Base-by-base conservation (phyloP, 2,113 vertebrate species). In the Melanerpes formicivorus region DNA sequence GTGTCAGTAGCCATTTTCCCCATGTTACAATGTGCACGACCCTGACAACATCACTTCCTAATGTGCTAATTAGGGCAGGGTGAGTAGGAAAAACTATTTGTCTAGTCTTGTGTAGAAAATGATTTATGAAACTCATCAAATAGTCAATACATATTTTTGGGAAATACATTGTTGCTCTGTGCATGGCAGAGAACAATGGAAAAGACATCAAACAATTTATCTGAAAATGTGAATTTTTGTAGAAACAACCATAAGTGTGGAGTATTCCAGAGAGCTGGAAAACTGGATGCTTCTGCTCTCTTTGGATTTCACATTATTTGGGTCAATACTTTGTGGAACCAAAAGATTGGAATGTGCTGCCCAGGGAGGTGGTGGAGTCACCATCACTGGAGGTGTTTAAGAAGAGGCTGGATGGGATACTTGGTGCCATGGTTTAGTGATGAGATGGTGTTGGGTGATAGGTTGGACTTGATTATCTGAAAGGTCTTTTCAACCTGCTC, bases 1-100 rank as follows among this genome's bases (percentile, higher is more conserved):
- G 32, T 96, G 95, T 97, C 96, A 97, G 88, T 56, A 90, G 59
- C 60, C 56, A 93, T 96, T 96, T 88, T 75, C 67, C 27, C 87
- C 50, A 9, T 2, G 4, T 66, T 93, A 30, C 21, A 48, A 25
- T 30, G 21, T 93, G 90, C 84, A 84, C 91, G 66, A n/a, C 19
- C 74, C 79, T 91, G 95, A 97, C 95, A 97, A 88, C 74, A 92
- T 80, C 81, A 80, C 73, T 89, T 94, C 65, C 32, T 94, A 84
- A 85, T 69, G 69, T 42, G 40, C 67, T 88, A 91, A 92, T 94
- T 89, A 91, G 90, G 79, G 73, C 29, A 48, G 46, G 71, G 30
- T 29, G 48, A 90, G 55, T 76, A 89, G 76, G 71, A 89, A 80
- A 90, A 84, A 50, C n/a, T 58, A 72, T 78, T 90, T 73, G 30